Evolutionary conservation across 2,888 invertebrate species (phyloP), one percentile per base, ranked within the genome.

Genomic region (Cryptops parisi): DNA sequence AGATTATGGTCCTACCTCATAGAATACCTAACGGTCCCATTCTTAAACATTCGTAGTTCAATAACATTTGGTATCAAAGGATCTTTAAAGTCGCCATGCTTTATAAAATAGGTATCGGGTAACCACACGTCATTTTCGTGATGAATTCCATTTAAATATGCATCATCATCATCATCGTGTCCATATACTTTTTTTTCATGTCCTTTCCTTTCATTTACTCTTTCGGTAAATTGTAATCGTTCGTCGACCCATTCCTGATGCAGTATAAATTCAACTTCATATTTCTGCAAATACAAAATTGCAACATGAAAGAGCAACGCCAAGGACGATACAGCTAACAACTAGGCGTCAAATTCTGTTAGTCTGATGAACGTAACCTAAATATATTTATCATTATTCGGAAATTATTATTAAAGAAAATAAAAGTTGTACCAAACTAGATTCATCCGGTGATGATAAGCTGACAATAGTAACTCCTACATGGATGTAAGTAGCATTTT

Each of bases 31-130:
- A 91, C 88, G 67, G 88, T 89, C 70, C 91, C 91, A 70, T 90
- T 89, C 66, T 87, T 80, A 71, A 82, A 89, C 68, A 91, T 88
- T 68, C 89, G 79, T 68, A 91, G 79, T 62, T 90, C 87, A 67
- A 91, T 89, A 76, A 90, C 88, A 74, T 88, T 84, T 62, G 89
- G 89, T 71, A 87, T 86, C 69, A 89, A 81, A 60, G 88, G 88
- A 71, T 88, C 86, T 77, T 90, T 89, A 73, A 90, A 91, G 73
- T 91, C 90, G 59, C 91, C 91, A 72, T 91, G 90, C 84, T 90
- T 90, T 70, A 90, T 89, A 74, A 91, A 91, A 71, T 90, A 90
- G 55, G 89, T 90, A 74, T 91, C 91, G 58, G 91, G 90, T 64
- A 89, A 76, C 90, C 89, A 90, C 68, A 90, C 84, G 67, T 86